Evolutionary conservation across 92 coral and sea anemone genomes (phyloP).

Genomic region (Parazoanthus atlanticus): DNA sequence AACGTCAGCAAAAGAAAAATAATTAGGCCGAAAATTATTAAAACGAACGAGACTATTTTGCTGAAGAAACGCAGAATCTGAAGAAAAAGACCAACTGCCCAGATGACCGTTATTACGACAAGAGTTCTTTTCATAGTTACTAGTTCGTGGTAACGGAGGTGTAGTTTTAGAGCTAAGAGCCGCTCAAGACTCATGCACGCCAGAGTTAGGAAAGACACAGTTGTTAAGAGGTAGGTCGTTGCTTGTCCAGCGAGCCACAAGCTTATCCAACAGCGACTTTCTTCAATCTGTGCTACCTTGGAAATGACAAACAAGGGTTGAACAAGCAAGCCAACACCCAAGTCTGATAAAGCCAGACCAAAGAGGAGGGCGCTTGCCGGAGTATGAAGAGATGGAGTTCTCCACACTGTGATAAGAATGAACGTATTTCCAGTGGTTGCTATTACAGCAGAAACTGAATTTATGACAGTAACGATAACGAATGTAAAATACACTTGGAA

Average conservation of each 20-base stretch:
- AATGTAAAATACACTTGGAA: background rate
- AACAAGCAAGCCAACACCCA: slow-evolving; percentile 9
- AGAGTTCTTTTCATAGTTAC: background rate
- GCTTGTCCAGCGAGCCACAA: slow-evolving; percentile 11
- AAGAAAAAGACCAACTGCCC: background rate
- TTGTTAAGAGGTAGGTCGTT: background rate
- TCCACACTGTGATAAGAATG: slow-evolving; percentile 2
- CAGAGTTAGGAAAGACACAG: background rate
- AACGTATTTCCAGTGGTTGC: background rate
- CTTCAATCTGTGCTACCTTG: slow-evolving; percentile 6
- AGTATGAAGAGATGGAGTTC: background rate
- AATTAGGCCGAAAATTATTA: background rate
- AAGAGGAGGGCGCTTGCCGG: slow-evolving; percentile 1
- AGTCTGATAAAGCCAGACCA: background rate
- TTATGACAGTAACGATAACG: background rate
- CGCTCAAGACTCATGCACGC: slow-evolving; percentile 9
- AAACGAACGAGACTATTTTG: background rate
- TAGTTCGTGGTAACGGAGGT: background rate
- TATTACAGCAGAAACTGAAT: background rate
- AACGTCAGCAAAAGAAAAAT: background rate
- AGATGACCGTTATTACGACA: background rate
- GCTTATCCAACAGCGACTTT: background rate
- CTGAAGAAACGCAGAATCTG: background rate
- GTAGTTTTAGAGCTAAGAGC: background rate
- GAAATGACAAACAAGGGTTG: background rate